Evolutionary conservation across 1,140 invertebrate species (phyloP).

Genomic region (Leptopilina boulardi): DNA sequence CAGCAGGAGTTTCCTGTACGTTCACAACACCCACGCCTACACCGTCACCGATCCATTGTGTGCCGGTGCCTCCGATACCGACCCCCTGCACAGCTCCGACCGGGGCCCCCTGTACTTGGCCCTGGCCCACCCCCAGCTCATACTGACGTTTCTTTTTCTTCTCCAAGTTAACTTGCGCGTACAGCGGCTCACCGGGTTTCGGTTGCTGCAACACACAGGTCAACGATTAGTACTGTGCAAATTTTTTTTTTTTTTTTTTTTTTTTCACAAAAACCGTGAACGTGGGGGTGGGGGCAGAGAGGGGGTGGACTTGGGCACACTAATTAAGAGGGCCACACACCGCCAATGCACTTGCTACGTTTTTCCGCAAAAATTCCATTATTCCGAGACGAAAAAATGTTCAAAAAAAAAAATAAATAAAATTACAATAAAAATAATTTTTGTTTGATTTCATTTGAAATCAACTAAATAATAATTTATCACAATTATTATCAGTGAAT

Average conservation of each 20-base stretch:
- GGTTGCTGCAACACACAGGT: conserved; percentile 78
- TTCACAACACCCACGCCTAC: conserved; percentile 14
- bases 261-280: not conserved
- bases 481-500: too few species aligned
- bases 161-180: conserved; percentile 88
- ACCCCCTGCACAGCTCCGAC: conserved; percentile 54
- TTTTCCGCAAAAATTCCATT: not conserved
- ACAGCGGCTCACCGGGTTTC: conserved; percentile 83
- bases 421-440: too few species aligned
- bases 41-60: conserved; percentile 69
- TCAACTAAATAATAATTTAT: too few species aligned
- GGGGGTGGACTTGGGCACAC: conserved; percentile 41
- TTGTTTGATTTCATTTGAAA: too few species aligned
- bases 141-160: conserved; percentile 84
- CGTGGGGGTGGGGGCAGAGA: conserved; percentile 42
- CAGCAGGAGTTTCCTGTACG: conserved; percentile 64
- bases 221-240: conserved; percentile 62
- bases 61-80: conserved; percentile 54
- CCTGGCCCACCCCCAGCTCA: conserved; percentile 74
- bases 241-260: not conserved
- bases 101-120: conserved; percentile 59
- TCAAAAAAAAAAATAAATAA: too few species aligned
- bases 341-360: conserved; percentile 8
- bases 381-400: too few species aligned
- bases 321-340: conserved; percentile 21